Evolutionary conservation across 2,797 vertebrate species (phyloP), one percentile per base, ranked within the genome.

Genomic region (Malacoctenus gilli): DNA sequence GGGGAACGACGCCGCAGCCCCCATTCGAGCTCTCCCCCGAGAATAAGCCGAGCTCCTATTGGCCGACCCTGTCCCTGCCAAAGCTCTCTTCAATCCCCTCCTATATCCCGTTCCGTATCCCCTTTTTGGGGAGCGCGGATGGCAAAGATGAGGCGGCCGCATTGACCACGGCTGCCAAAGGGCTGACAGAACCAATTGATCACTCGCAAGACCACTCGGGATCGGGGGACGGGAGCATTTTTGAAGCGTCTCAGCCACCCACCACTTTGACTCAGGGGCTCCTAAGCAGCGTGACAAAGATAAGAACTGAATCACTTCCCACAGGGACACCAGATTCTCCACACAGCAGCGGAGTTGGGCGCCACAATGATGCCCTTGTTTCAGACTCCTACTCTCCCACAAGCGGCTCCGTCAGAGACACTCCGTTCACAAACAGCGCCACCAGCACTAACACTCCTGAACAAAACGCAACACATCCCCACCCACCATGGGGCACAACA

Each of bases 291-390:
- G 57, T 66, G 61, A 74, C 82, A 22, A 49, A 72, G 65, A 80
- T 69, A 77, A 80, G 75, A 47, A 59, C 70, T 14, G 51, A 67
- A 59, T 68, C 82, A 44, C 82, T 82, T 85, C 82, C 83, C 53
- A 76, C 75, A 2, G 69, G 55, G 63, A 83, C 79, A 64, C 75
- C 77, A 49, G 68, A 80, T 78, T 72, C 73, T 75, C 68, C 82
- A 59, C 72, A 65, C 69, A 72, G 82, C 56, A 74, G 56, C 61
- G 20, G 6, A 58, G 52, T 35, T 9, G 65, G 39, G 35, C 62
- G 21, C 0, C 21, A 77, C 81, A 85, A 83, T 55, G 69, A 78
- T 8, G 28, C 54, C 44, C 52, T 82, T 81, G 84, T 87, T 59
- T 64, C 51, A 60, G 48, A 75, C 71, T 75, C 82, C 68, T 71